Percentiles rank a stretch among this genome's conserved stretches.
phyloP scores from a whole-genome alignment of 2,797 vertebrate species.

The Anguilla obscura region DNA sequence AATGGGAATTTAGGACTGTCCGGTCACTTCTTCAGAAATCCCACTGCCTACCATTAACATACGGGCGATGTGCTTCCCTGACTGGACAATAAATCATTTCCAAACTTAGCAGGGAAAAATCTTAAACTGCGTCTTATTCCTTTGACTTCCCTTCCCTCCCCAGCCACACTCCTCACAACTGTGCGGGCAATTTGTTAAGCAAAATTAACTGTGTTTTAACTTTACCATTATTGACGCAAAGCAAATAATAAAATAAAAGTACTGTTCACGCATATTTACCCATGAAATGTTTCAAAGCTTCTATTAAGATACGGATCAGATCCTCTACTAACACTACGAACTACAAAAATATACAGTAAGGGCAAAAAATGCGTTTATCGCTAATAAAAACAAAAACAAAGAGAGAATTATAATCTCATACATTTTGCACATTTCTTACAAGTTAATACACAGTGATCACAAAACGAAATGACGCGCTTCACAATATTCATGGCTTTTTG shows the following conservation, averaged over 20 bases:
- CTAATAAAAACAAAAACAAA: constrained; percentile 49
- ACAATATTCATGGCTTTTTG: constrained; percentile 82
- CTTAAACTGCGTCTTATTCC: not conserved
- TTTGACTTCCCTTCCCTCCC: not conserved
- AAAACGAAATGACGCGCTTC: constrained; percentile 87
- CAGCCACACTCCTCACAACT: not conserved
- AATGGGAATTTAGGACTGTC: too few species aligned
- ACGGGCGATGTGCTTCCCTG: not conserved
- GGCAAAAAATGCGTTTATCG: constrained; percentile 58
- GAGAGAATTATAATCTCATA: constrained; percentile 68
- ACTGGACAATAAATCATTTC: constrained; percentile 13
- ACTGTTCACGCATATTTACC: constrained; percentile 21
- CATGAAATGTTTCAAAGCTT: constrained; percentile 50
- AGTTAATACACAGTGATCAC: constrained; percentile 86
- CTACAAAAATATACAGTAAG: constrained; percentile 62
- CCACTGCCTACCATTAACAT: not conserved
- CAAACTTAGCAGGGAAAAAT: constrained; percentile 10
- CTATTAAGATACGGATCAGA: constrained; percentile 44
- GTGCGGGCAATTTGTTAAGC: not conserved
- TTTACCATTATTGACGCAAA: constrained; percentile 42
- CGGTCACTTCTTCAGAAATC: not conserved
- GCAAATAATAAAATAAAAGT: constrained; percentile 12
- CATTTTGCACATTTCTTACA: constrained; percentile 90
- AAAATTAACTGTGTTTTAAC: constrained; percentile 46
- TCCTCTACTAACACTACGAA: constrained; percentile 60